Percentiles rank a stretch among this genome's conserved stretches.
Evolutionary conservation across 2,888 invertebrate genomes (phyloP).

Genomic region (Trissolcus brochymenae): DNA sequence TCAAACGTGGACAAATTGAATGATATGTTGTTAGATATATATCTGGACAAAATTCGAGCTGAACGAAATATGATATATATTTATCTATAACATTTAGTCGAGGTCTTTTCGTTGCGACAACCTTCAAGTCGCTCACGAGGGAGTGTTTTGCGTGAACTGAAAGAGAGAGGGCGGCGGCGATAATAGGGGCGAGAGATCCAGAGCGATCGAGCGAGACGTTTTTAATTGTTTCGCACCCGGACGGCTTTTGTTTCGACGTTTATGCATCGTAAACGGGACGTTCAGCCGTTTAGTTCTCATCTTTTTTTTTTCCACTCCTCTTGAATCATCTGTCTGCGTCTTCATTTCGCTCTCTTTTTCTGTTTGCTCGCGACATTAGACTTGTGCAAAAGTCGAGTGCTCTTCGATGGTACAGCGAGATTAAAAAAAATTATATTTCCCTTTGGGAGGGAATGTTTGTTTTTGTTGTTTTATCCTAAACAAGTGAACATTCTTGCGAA

Average conservation of each 20-base stretch:
- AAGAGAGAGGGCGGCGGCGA: conserved; percentile 36
- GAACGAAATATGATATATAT: conserved; percentile 51
- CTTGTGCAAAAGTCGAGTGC: conserved; percentile 51
- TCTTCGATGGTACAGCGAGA: conserved; percentile 48
- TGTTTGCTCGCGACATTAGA: conserved; percentile 56
- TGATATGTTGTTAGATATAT: no score
- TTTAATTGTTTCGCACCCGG: conserved; percentile 76
- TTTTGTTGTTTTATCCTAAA: conserved; percentile 11
- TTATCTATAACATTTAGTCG: conserved; percentile 26
- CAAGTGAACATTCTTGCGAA: not conserved
- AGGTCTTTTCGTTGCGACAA: conserved; percentile 46
- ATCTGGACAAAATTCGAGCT: conserved; percentile 20
- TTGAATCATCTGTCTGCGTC: conserved; percentile 48
- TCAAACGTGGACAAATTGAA: no score
- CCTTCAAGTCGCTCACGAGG: conserved; percentile 46
- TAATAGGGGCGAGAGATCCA: conserved; percentile 59
- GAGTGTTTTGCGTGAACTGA: conserved; percentile 31
- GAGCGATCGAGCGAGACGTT: conserved; percentile 76
- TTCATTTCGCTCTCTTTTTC: conserved; percentile 36
- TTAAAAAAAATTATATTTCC: conserved; percentile 42
- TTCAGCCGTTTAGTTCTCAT: conserved; percentile 59
- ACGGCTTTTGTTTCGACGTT: conserved; percentile 74
- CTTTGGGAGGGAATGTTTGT: not conserved
- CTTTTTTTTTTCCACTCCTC: conserved; percentile 58
- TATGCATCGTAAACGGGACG: conserved; percentile 70